A percentile compares a stretch with the other conserved stretches of the same genome.
Conservation (phyloP, 2,797 vertebrate genomes). For the Falco naumanni region DNA sequence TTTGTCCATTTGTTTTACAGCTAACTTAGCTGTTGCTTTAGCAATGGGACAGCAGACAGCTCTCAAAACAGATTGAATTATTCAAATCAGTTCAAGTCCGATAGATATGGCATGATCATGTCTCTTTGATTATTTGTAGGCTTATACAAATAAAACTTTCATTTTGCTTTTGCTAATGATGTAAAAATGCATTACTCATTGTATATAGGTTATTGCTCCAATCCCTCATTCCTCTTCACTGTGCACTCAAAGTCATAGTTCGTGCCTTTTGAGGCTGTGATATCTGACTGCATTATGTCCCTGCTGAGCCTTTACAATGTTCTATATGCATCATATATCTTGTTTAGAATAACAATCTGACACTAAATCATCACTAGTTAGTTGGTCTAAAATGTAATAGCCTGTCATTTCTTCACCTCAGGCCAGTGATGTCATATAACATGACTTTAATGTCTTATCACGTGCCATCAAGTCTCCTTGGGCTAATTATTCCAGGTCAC, state of each 20-base stretch:
- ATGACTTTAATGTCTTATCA: neutral
- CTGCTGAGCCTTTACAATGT: neutral
- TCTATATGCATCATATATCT: neutral
- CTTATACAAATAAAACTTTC: constrained; percentile 9
- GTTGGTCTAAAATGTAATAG: neutral
- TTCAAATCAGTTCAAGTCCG: neutral
- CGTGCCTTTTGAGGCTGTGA: neutral
- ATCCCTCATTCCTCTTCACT: neutral
- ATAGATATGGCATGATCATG: neutral
- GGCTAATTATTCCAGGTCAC: neutral
- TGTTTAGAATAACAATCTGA: constrained; percentile 22
- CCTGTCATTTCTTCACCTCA: constrained; percentile 17
- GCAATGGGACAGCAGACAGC: neutral
- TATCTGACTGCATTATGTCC: neutral
- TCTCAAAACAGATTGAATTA: neutral
- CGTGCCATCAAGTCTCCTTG: neutral
- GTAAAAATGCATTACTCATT: neutral
- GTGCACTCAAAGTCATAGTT: neutral
- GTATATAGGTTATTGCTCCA: constrained; percentile 7
- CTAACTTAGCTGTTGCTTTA: constrained; percentile 10
- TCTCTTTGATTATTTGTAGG: neutral
- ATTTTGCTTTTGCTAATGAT: constrained; percentile 41
- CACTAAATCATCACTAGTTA: neutral
- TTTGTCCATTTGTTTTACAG: neutral
- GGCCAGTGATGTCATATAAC: neutral